phyloP scores from a whole-genome alignment of 1,140 invertebrate species.

The Camponotus floridanus region DNA sequence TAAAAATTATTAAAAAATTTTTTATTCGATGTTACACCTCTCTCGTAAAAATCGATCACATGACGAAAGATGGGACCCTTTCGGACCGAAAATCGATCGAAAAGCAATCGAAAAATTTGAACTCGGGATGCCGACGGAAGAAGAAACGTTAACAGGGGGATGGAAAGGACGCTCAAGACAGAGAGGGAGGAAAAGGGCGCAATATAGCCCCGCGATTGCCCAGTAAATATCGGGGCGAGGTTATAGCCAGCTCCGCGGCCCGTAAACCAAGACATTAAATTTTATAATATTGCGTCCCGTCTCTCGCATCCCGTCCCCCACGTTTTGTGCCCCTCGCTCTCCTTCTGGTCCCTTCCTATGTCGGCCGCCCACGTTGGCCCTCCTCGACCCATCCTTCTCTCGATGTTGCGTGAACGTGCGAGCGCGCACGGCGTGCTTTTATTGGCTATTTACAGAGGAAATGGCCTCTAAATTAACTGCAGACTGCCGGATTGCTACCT shows the following conservation, averaged over 20 bases:
- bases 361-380: slow-evolving; percentile 20
- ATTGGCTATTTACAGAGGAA: slow-evolving; percentile 86
- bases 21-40: background rate
- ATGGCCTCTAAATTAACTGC: slow-evolving; percentile 86
- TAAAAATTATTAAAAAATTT: background rate
- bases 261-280: slow-evolving; percentile 87
- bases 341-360: slow-evolving; percentile 26
- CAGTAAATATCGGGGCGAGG: slow-evolving; percentile 84
- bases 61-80: background rate
- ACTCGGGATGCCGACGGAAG: slow-evolving; percentile 34
- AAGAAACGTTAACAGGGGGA: slow-evolving; percentile 40
- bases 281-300: slow-evolving; percentile 85
- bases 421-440: slow-evolving; percentile 81
- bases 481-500: slow-evolving; percentile 85
- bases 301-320: slow-evolving; percentile 68
- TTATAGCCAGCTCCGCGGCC: slow-evolving; percentile 83
- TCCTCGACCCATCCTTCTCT: slow-evolving; percentile 54
- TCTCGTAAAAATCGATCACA: background rate
- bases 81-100: slow-evolving; percentile 63
- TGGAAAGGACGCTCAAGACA: background rate
- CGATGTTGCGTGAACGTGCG: slow-evolving; percentile 65
- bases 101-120: slow-evolving; percentile 64
- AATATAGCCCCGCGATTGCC: slow-evolving; percentile 83
- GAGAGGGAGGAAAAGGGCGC: slow-evolving; percentile 56
- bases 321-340: slow-evolving; percentile 67